Evolutionary conservation across 1,140 invertebrate species (phyloP).

Genomic region (Tetragonula clypearis): DNA sequence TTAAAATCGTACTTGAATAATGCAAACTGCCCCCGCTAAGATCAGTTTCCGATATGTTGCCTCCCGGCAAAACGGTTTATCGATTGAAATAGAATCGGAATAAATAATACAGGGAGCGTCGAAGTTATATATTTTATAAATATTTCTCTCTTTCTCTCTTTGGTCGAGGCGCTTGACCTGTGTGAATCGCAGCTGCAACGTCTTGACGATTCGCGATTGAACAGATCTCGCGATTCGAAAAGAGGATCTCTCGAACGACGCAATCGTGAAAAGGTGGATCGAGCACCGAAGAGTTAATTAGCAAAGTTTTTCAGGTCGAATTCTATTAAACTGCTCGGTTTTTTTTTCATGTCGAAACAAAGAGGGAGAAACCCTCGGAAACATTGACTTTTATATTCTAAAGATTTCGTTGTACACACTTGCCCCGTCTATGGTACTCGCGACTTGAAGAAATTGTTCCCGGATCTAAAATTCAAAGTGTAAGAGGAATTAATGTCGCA

Average conservation of each 20-base stretch:
- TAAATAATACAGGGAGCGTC: conserved; percentile 21
- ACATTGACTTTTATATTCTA: conserved; percentile 6
- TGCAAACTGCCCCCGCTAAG: not conserved
- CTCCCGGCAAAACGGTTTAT: not conserved
- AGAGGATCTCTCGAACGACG: conserved; percentile 20
- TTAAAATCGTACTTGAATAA: conserved; percentile 37
- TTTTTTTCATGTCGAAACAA: conserved; percentile 5
- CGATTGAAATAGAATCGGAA: not conserved
- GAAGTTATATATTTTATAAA: conserved; percentile 26
- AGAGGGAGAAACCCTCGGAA: not conserved
- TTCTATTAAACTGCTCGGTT: conserved; percentile 21
- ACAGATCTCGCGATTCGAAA: conserved; percentile 19
- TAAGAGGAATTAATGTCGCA: not conserved
- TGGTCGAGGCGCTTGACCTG: no score
- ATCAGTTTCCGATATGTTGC: not conserved
- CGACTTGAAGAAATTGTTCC: not conserved
- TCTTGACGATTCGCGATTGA: conserved; percentile 15
- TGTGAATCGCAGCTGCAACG: not conserved
- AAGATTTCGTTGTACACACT: not conserved
- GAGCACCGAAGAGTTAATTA: conserved; percentile 44
- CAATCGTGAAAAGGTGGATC: not conserved
- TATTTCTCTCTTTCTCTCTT: not conserved
- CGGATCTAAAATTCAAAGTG: no score
- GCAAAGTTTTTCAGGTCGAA: conserved; percentile 33
- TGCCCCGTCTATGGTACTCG: no score